phyloP scores from a whole-genome alignment of 2,888 invertebrate genomes.

The Temnothorax unifasciatus region DNA sequence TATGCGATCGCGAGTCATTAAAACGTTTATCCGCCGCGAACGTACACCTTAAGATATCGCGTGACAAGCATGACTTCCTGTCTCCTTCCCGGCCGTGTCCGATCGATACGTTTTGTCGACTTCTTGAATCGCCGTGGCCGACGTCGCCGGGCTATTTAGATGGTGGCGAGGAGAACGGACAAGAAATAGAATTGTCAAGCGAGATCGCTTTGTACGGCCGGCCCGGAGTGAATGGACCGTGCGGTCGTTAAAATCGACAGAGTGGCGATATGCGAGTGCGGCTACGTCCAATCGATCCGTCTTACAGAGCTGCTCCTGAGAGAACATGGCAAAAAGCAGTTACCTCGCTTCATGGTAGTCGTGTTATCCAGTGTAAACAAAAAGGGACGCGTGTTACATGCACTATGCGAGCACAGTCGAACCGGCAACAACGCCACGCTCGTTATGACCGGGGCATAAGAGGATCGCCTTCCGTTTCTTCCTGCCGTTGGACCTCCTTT shows the following conservation, averaged over 20 bases:
- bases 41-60: slow-evolving; percentile 27
- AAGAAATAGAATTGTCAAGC: slow-evolving; percentile 59
- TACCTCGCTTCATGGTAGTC: slow-evolving; percentile 80
- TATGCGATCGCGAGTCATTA: background rate
- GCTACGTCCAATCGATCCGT: slow-evolving; percentile 70
- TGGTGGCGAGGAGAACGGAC: slow-evolving; percentile 28
- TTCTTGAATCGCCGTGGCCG: slow-evolving; percentile 49
- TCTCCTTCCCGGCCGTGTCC: slow-evolving; percentile 35
- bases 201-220: slow-evolving; percentile 42
- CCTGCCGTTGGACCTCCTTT: slow-evolving; percentile 54
- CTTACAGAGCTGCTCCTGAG: slow-evolving; percentile 60
- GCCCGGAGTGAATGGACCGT: slow-evolving; percentile 50
- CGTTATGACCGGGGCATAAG: slow-evolving; percentile 66
- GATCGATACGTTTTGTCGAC: slow-evolving; percentile 53
- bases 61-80: slow-evolving; percentile 52
- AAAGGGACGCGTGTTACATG: slow-evolving; percentile 76
- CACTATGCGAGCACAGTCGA: slow-evolving; percentile 65
- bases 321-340: slow-evolving; percentile 78
- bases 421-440: slow-evolving; percentile 78
- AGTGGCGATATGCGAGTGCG: slow-evolving; percentile 53
- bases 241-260: slow-evolving; percentile 59
- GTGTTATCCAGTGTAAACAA: slow-evolving; percentile 82
- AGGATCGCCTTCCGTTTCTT: slow-evolving; percentile 60
- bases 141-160: slow-evolving; percentile 50
- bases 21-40: slow-evolving; percentile 19